Percentiles rank a stretch among this genome's conserved stretches.
phyloP scores from a whole-genome alignment of 2,113 vertebrate species.

The Ctenomys sociabilis region DNA sequence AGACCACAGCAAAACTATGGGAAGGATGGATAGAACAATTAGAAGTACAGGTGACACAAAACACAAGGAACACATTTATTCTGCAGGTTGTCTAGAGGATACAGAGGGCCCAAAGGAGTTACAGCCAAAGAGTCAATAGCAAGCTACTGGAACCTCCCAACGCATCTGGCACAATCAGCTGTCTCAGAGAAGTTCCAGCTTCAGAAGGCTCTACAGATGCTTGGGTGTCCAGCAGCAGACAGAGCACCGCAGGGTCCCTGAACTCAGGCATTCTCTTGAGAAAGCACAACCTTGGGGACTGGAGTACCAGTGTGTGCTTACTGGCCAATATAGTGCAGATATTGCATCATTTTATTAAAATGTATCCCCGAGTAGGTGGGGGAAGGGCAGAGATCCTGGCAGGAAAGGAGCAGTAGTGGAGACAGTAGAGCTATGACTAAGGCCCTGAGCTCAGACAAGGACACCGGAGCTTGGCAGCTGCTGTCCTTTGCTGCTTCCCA shows the following conservation, averaged over 20 bases:
- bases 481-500: neutral
- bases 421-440: neutral
- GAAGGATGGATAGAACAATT: neutral
- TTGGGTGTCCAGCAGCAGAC: neutral
- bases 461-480: neutral
- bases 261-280: neutral
- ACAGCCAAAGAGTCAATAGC: neutral
- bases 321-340: too few species aligned
- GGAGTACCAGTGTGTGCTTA: neutral
- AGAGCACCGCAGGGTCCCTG: neutral
- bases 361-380: neutral
- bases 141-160: neutral
- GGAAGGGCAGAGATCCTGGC: neutral
- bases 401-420: neutral
- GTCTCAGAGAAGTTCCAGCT: neutral
- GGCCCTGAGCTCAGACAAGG: neutral
- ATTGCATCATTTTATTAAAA: neutral
- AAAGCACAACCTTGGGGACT: neutral
- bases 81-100: neutral
- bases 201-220: neutral
- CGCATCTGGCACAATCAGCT: neutral
- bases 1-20: neutral
- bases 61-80: neutral
- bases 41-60: neutral
- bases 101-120: neutral